Evolutionary conservation across 2,113 vertebrate genomes (phyloP).

Genomic region (Machaerirhynchus nigripectus): DNA sequence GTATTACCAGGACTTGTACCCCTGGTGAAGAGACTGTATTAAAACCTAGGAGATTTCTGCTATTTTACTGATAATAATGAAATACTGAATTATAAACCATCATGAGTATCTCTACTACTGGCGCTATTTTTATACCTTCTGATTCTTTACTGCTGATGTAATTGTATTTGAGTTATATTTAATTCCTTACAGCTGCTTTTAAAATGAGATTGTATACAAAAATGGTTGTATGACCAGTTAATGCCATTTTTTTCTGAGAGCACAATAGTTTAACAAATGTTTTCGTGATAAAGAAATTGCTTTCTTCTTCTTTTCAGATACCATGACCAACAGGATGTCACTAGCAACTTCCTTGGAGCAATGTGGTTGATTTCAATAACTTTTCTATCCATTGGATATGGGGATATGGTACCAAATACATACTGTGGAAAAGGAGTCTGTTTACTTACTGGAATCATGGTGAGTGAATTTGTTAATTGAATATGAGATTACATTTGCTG

Average conservation of each 20-base stretch:
- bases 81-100: not conserved
- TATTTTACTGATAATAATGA: not conserved
- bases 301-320: constrained; percentile 81
- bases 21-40: not conserved
- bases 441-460: constrained; percentile 98
- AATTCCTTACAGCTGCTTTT: not conserved
- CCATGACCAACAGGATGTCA: constrained; percentile 95
- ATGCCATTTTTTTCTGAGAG: not conserved
- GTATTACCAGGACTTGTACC: not conserved
- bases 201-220: not conserved
- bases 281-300: not conserved
- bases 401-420: constrained; percentile 98
- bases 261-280: not conserved
- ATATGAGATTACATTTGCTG: not conserved
- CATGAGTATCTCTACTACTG: not conserved
- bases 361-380: constrained; percentile 99
- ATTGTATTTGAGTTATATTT: not conserved
- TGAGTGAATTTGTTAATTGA: constrained; percentile 69
- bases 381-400: constrained; percentile 98
- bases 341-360: constrained; percentile 98
- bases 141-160: not conserved
- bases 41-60: not conserved
- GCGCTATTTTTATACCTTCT: not conserved
- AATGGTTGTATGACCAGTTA: not conserved
- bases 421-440: constrained; percentile 99